phyloP scores from a whole-genome alignment of 1,140 invertebrate genomes.

The Drosophila saltans region DNA sequence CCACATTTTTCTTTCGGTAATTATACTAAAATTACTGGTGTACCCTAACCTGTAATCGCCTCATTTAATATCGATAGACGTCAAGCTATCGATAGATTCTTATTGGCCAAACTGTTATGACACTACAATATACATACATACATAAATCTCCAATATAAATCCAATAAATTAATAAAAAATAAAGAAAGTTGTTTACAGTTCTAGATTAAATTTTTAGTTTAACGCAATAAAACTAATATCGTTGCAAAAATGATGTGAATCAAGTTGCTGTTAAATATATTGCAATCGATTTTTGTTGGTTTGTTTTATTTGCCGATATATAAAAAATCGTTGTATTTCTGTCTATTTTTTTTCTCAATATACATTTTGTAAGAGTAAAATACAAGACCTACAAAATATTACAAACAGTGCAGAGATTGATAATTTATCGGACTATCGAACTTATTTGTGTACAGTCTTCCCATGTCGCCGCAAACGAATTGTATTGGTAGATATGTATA shows the following conservation, averaged over 20 bases:
- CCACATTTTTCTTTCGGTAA: slow-evolving; percentile 52
- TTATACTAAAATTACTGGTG: background rate
- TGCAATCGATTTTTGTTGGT: too few relatives aligned
- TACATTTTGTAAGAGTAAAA: background rate
- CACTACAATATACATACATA: background rate
- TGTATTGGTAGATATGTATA: slow-evolving; percentile 5
- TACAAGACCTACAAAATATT: background rate
- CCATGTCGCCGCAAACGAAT: slow-evolving; percentile 7
- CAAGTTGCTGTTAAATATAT: too few relatives aligned
- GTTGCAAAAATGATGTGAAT: too few relatives aligned
- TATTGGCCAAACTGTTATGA: background rate
- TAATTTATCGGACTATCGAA: slow-evolving; percentile 7
- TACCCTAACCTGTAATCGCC: background rate
- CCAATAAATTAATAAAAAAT: background rate
- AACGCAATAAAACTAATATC: too few relatives aligned
- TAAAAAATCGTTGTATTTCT: too few relatives aligned
- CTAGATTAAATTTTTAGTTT: too few relatives aligned
- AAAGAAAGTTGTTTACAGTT: background rate
- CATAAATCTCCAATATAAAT: background rate
- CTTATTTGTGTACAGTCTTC: slow-evolving; percentile 13
- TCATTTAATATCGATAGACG: background rate
- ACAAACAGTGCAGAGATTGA: background rate
- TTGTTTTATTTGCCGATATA: too few relatives aligned
- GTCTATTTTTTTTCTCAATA: too few relatives aligned
- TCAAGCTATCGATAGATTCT: background rate